Base-by-base conservation (phyloP, 2,113 vertebrate genomes). In the Oenanthe melanoleuca region DNA sequence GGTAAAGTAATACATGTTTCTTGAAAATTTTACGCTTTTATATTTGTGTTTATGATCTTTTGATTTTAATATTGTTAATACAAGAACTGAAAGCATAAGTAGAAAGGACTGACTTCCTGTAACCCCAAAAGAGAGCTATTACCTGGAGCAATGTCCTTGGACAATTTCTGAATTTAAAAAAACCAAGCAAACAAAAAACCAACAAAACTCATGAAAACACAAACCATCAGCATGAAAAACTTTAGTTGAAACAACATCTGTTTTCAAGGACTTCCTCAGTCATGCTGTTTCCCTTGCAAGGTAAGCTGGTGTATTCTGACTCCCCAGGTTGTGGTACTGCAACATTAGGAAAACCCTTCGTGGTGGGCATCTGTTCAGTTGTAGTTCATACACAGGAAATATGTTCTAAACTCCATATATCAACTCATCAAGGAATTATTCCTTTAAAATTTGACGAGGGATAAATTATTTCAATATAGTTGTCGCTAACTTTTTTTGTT, bases 251-350 rank as follows among this genome's bases (percentile, higher is more conserved):
- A 83, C 67, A 95, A 80, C 94, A 95, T 95, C 84, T 96, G 95
- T 97, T 95, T 78, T 97, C 96, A 96, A 95, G 95, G 93, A 93
- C 93, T 95, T 96, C 92, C 80, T 90, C 90, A 92, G 64, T 96
- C 95, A 81, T 92, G 93, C 95, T 94, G 93, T 85, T 96, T 79
- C 86, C 45, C 34, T 93, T 93, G 71, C 86, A 90, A 80, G 61
- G 80, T 80, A 93, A 95, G n/a, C 90, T 50, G 23, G 80, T 95
- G 53, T 86, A 80, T 85, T 94, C 86, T 65, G 81, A 92, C 67
- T 96, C 65, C 93, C 94, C 57, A 83, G 82, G 93, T 63, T 87
- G 90, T 84, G 81, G 44, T 56, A 63, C 53, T 75, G 92, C 67
- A 95, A 74, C 64, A 64, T 95, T 70, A 94, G 77, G 52, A 89